Percentiles rank a stretch among this genome's conserved stretches.
phyloP scores from a whole-genome alignment of 1,140 invertebrate species.

The Melitaea cinxia region DNA sequence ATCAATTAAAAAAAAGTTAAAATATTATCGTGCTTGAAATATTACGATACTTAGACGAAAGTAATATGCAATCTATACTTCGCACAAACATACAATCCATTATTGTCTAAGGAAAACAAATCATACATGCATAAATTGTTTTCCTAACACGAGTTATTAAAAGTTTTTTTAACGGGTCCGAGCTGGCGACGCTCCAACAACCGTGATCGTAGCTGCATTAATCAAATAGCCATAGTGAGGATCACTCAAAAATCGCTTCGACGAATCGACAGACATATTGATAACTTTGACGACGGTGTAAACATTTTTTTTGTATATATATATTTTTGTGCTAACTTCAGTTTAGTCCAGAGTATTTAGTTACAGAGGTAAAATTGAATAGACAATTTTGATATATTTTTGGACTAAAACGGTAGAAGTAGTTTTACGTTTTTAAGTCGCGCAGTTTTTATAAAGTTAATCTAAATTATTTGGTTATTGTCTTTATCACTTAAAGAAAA shows the following conservation, averaged over 20 bases:
- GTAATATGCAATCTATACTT: not conserved
- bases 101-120: slow-evolving; percentile 23
- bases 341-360: slow-evolving; percentile 7
- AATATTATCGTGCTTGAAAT: too few species aligned
- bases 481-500: too few species aligned
- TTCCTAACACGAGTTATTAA: slow-evolving; percentile 54
- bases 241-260: slow-evolving; percentile 66
- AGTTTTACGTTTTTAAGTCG: too few species aligned
- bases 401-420: not conserved
- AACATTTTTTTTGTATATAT: slow-evolving; percentile 52
- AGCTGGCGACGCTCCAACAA: slow-evolving; percentile 43
- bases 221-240: slow-evolving; percentile 48
- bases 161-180: slow-evolving; percentile 40
- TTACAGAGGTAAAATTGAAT: not conserved
- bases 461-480: too few species aligned
- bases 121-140: slow-evolving; percentile 41
- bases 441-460: too few species aligned
- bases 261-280: slow-evolving; percentile 51
- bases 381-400: not conserved
- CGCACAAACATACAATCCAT: slow-evolving; percentile 11
- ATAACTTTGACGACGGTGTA: slow-evolving; percentile 61
- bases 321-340: slow-evolving; percentile 20
- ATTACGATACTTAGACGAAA: not conserved
- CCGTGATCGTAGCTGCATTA: slow-evolving; percentile 41
- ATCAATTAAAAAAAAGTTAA: too few species aligned